Base-by-base conservation (phyloP, 2,888 invertebrate genomes). In the Tetragnatha montana region DNA sequence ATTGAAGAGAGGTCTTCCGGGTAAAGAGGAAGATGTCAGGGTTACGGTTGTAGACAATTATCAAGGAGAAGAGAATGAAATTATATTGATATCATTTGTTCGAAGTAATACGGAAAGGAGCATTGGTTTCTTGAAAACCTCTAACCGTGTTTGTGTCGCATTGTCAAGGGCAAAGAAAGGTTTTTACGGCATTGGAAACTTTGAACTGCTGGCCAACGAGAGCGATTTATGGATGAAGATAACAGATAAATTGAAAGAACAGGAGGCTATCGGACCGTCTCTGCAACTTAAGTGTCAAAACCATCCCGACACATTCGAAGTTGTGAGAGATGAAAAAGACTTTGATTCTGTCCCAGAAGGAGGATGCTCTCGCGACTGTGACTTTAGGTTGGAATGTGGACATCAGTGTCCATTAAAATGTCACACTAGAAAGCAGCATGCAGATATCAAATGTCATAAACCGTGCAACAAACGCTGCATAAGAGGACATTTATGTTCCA, bases 311-410 rank as follows among this genome's bases (percentile, higher is more conserved):
- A 47, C 69, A n/a, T 71, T 14, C 21, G 87, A 74, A 47, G 22
- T 22, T 47, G 89, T 91, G 22, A 6, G 70, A 12, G 50, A 21
- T 76, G 86, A 68, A 19, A 71, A 81, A 51, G 89, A 91, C 49
- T 91, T 91, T 81, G 78, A 79, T 17, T 21, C 60, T 22, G 88
- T 86, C 7, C 87, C 88, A n/a, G 85, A 88, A 19, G 91, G 91
- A 19, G 91, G 94, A 0, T 94, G 94, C 91, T 80, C 74, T 35
- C 71, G 91, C 60, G 91, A 91, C 2, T 94, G 94, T 92, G 92
- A 92, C 17, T 85, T 91, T 82, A 88, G 92, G 47, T 92, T 93
- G 51, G 51, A 87, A 4, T 94, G 94, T 91, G 94, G 94, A 1
- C 94, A 94, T 92, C 83, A 76, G 0, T 94, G 94, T 91, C 85